These are phyloP conservation scores for Cheirogaleus medius DNA, from an alignment of 2,113 vertebrate species.

Conservation along the genomic window DNA sequence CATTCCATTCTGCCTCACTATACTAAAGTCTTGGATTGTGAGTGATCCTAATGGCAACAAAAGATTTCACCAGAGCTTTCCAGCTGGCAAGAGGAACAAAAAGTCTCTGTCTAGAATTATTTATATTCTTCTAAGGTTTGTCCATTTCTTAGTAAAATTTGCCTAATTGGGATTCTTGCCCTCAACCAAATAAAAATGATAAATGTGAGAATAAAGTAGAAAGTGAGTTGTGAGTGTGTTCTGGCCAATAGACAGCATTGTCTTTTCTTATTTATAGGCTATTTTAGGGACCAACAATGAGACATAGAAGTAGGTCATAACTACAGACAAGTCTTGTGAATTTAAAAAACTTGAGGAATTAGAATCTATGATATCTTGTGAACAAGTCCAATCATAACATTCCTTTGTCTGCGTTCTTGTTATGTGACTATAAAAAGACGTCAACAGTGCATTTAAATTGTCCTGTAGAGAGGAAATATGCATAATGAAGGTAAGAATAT, in stretches of 20 bases:
- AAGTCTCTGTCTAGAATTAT: not conserved
- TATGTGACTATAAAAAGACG: constrained; percentile 61
- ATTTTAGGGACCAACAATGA: not conserved
- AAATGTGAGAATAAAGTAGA: not conserved
- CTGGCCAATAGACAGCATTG: not conserved
- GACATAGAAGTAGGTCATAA: not conserved
- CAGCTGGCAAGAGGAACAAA: not conserved
- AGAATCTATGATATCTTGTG: not conserved
- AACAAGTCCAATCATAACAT: not conserved
- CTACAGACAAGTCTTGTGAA: not conserved
- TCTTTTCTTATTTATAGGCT: not conserved
- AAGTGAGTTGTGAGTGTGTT: not conserved
- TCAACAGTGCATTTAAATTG: constrained; percentile 42
- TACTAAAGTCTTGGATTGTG: not conserved
- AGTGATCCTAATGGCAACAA: not conserved
- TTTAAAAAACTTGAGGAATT: not conserved
- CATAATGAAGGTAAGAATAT: constrained; percentile 69
- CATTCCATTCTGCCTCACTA: not conserved
- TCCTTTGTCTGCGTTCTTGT: constrained; percentile 62
- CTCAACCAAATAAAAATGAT: not conserved
- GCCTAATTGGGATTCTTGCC: not conserved
- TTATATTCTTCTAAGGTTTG: not conserved
- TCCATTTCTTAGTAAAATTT: not conserved
- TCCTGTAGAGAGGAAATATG: constrained; percentile 58
- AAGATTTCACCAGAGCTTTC: not conserved